Evolutionary conservation across 2,888 invertebrate species (phyloP).

Genomic region (Aleiodes testaceus): DNA sequence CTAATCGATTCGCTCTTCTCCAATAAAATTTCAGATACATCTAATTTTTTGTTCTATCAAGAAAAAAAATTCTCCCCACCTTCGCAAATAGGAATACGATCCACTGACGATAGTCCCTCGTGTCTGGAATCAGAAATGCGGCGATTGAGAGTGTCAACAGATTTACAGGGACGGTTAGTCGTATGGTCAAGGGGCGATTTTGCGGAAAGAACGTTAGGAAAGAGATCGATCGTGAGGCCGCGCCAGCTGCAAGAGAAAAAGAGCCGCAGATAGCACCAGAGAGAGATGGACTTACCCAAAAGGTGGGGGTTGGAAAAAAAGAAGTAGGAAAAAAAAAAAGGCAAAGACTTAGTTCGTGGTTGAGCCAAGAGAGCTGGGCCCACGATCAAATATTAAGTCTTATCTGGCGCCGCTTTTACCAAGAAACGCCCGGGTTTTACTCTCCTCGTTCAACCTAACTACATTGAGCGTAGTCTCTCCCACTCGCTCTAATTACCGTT

Average conservation of each 20-base stretch:
- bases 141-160: slow-evolving; percentile 61
- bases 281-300: slow-evolving; percentile 52
- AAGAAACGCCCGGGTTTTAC: slow-evolving; percentile 56
- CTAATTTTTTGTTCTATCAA: too few species aligned
- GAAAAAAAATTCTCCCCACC: too few species aligned
- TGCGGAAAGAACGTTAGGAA: slow-evolving; percentile 39
- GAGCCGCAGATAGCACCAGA: slow-evolving; percentile 43
- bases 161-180: slow-evolving; percentile 57
- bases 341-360: slow-evolving; percentile 58
- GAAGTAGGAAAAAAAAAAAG: slow-evolving; percentile 55
- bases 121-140: slow-evolving; percentile 57
- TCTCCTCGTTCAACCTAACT: slow-evolving; percentile 40
- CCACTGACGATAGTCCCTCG: slow-evolving; percentile 49
- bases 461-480: slow-evolving; percentile 15
- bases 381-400: slow-evolving; percentile 72
- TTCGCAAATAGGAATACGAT: slow-evolving; percentile 16
- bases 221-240: slow-evolving; percentile 45
- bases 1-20: slow-evolving; percentile 69
- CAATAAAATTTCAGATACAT: slow-evolving; percentile 65
- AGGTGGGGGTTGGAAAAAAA: slow-evolving; percentile 50
- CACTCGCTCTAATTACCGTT: slow-evolving; percentile 64
- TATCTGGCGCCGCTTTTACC: slow-evolving; percentile 70
- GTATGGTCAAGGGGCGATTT: slow-evolving; percentile 42
- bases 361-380: slow-evolving; percentile 64
- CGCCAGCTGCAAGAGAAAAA: slow-evolving; percentile 32